A percentile compares a stretch with the other conserved stretches of the same genome.
Evolutionary conservation across 2,888 invertebrate species (phyloP).

Genomic region (Timema podura): DNA sequence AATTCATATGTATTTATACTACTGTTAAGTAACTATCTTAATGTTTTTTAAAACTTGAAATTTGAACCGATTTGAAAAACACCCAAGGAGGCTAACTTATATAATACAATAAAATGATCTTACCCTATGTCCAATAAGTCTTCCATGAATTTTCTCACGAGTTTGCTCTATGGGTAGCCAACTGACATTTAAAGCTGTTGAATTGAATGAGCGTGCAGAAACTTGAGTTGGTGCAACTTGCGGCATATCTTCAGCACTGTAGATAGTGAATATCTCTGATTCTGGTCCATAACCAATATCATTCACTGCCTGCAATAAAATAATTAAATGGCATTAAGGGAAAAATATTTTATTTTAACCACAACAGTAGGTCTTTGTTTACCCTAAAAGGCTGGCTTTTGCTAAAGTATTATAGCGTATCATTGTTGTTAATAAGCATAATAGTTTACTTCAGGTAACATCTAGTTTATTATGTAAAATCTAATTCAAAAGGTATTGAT

Average conservation of each 20-base stretch:
- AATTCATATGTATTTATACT: no score
- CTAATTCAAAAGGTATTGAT: background rate
- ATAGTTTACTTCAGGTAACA: no score
- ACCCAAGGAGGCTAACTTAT: no score
- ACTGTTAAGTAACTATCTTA: no score
- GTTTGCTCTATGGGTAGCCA: constrained; percentile 86
- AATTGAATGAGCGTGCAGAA: constrained; percentile 74
- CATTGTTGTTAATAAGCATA: no score
- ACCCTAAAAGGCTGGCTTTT: background rate
- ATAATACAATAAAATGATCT: constrained; percentile 33
- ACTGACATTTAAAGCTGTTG: constrained; percentile 86
- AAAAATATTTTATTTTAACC: background rate
- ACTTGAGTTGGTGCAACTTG: constrained; percentile 84
- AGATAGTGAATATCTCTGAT: constrained; percentile 69
- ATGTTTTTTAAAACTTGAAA: no score
- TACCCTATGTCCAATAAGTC: constrained; percentile 85
- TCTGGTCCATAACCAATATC: constrained; percentile 77
- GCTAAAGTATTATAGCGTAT: no score
- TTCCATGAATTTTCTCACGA: constrained; percentile 79
- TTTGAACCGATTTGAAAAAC: no score
- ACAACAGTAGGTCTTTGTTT: background rate
- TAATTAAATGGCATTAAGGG: no score
- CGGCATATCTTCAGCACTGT: constrained; percentile 90
- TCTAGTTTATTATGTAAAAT: background rate
- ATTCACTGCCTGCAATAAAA: constrained; percentile 57